phyloP scores from a whole-genome alignment of 2,797 vertebrate genomes.

The Ceyx erithaca region DNA sequence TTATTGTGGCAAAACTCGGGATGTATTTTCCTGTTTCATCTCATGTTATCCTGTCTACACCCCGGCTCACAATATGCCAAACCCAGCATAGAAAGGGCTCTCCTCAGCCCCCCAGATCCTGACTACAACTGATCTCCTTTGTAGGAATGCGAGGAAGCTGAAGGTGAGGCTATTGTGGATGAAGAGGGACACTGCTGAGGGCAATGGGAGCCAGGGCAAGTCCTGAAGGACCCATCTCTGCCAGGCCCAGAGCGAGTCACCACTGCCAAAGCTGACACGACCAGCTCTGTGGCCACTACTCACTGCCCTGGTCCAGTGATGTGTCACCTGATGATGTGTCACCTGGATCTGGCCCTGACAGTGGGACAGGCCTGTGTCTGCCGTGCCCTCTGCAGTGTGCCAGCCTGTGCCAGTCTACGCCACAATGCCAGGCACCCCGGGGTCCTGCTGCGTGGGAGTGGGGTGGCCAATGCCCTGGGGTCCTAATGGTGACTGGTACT shows the following conservation, averaged over 20 bases:
- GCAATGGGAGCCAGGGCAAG: neutral
- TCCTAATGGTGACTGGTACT: rapidly evolving
- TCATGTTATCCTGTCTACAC: no score
- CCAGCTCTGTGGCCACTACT: neutral
- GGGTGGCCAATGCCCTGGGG: no score
- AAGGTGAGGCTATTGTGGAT: neutral
- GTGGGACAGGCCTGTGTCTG: rapidly evolving
- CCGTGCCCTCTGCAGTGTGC: rapidly evolving
- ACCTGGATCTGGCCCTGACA: rapidly evolving
- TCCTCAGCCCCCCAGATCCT: neutral
- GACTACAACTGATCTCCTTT: rapidly evolving
- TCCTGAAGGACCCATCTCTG: neutral
- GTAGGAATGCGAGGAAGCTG: rapidly evolving
- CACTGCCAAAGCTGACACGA: neutral
- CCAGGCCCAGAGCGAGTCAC: neutral
- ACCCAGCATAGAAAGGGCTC: rapidly evolving
- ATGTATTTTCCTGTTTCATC: rapidly evolving
- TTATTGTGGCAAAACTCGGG: neutral
- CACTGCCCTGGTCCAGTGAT: rapidly evolving
- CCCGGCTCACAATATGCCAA: neutral
- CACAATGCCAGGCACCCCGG: rapidly evolving
- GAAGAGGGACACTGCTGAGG: rapidly evolving
- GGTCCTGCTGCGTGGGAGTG: rapidly evolving
- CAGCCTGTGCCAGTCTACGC: rapidly evolving
- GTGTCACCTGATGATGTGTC: rapidly evolving